Conservation (phyloP, 2,797 vertebrate species). For the Austrolebias charrua region DNA sequence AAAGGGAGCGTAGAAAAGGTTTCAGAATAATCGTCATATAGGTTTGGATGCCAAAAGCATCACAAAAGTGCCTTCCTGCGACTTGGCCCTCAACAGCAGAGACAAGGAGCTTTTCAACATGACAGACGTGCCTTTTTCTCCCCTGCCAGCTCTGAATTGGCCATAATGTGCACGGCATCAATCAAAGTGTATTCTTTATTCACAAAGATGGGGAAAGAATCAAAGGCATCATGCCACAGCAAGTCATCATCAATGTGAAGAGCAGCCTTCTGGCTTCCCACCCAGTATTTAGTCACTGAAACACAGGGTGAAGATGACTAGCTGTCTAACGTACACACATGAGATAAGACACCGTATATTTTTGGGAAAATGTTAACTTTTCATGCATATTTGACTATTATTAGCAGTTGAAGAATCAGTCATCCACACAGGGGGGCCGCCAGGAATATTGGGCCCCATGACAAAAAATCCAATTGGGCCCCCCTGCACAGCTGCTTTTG, state of each 20-base stretch:
- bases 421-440: too few species aligned
- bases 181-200: conserved; percentile 73
- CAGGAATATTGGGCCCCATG: too few species aligned
- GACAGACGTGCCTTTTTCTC: conserved; percentile 66
- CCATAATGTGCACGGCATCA: conserved; percentile 67
- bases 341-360: conserved; percentile 5
- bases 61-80: conserved; percentile 53
- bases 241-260: conserved; percentile 67
- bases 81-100: conserved; percentile 48
- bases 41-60: conserved; percentile 55
- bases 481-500: too few species aligned
- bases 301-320: conserved; percentile 33
- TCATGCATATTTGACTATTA: not conserved
- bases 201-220: conserved; percentile 70
- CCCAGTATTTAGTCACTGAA: conserved; percentile 54
- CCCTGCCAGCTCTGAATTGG: conserved; percentile 62
- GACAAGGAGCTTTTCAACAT: conserved; percentile 58
- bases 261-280: conserved; percentile 63
- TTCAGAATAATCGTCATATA: conserved; percentile 42
- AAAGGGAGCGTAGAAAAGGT: conserved; percentile 27
- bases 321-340: conserved; percentile 10
- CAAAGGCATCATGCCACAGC: conserved; percentile 62
- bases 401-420: not conserved
- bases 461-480: too few species aligned
- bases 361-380: not conserved